Base-by-base conservation (phyloP, 2,797 vertebrate genomes). In the Cryptoblepharus egeriae region DNA sequence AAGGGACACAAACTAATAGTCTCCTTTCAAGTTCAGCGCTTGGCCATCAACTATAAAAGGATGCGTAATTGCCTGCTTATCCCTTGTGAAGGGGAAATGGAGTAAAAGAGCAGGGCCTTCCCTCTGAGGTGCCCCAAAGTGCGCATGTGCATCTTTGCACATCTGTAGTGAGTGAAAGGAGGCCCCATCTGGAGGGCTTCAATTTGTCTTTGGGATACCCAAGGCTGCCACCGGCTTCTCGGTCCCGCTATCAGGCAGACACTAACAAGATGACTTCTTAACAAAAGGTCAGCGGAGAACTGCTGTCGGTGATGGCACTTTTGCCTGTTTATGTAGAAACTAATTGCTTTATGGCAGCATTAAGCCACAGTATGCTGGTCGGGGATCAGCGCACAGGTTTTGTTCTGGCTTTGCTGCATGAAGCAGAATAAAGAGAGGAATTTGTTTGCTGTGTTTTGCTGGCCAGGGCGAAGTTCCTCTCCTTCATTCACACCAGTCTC, bases 21-120 rank as follows among this genome's bases (percentile, higher is more conserved):
- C 96, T 96, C 95, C 96, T 96, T 97, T 98, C 97, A 97, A 97
- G 96, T 97, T 97, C 97, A 97, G 95, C 91, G 95, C 96, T 97
- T 93, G 96, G 96, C 97, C 97, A 96, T 96, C 96, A 97, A 95
- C 96, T 96, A 97, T 96, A 97, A 97, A 96, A 96, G 96, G 96
- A 97, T 97, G 96, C 96, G 97, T 97, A 96, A 99, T 98, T 98
- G 97, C 97, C 97, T 98, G 97, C 97, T 98, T 98, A 97, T 98
- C 96, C 97, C 97, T 95, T 94, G 96, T 95, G 96, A 97, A 97
- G 96, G 93, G 92, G 87, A 97, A 97, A 97, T 95, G 95, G 95
- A 97, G 96, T 96, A 95, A 93, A 96, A 96, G 96, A 95, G 90
- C 92, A 83, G 94, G 90, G 90, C 93, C 90, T 95, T 95, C 92